Percentiles rank a stretch among this genome's conserved stretches.
These are phyloP conservation scores for Mesochorus sp. DNA, from an alignment of 2,888 invertebrate genomes.

Conservation along the genomic window DNA sequence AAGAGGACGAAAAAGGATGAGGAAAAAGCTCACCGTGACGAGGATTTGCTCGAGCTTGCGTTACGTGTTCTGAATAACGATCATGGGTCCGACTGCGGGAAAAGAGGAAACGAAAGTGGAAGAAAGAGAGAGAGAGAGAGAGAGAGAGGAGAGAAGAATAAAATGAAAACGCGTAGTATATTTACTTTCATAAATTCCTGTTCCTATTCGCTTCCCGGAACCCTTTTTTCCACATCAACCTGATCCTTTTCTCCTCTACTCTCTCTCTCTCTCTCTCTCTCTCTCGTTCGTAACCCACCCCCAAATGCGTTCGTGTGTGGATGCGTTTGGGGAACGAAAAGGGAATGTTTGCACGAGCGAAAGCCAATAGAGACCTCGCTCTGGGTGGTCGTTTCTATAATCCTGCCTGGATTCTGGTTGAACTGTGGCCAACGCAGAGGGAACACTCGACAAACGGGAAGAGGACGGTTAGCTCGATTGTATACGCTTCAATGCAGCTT, in stretches of 20 bases:
- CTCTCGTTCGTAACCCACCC: slow-evolving; percentile 23
- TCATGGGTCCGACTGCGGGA: slow-evolving; percentile 37
- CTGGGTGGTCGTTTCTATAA: slow-evolving; percentile 50
- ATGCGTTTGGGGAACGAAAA: slow-evolving; percentile 17
- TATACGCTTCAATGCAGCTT: slow-evolving; percentile 44
- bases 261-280: slow-evolving; percentile 14
- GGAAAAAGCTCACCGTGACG: slow-evolving; percentile 34
- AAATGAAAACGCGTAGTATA: slow-evolving; percentile 22
- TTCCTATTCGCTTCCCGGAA: slow-evolving; percentile 39
- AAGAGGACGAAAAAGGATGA: slow-evolving; percentile 30
- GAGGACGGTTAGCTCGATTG: slow-evolving; percentile 33
- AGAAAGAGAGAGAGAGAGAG: slow-evolving; percentile 17
- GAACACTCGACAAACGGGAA: background rate
- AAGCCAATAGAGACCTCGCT: slow-evolving; percentile 45
- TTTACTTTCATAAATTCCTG: slow-evolving; percentile 51
- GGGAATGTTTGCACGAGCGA: slow-evolving; percentile 46
- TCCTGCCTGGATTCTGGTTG: slow-evolving; percentile 46
- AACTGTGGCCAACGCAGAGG: slow-evolving; percentile 25
- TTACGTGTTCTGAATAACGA: slow-evolving; percentile 66
- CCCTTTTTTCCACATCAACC: slow-evolving; percentile 46
- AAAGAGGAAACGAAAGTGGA: background rate
- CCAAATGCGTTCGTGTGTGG: slow-evolving; percentile 45
- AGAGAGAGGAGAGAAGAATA: slow-evolving; percentile 8
- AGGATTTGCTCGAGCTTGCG: slow-evolving; percentile 60
- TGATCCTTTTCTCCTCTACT: slow-evolving; percentile 7